phyloP scores from a whole-genome alignment of 2,888 invertebrate genomes.

The Plemyria rubiginata region DNA sequence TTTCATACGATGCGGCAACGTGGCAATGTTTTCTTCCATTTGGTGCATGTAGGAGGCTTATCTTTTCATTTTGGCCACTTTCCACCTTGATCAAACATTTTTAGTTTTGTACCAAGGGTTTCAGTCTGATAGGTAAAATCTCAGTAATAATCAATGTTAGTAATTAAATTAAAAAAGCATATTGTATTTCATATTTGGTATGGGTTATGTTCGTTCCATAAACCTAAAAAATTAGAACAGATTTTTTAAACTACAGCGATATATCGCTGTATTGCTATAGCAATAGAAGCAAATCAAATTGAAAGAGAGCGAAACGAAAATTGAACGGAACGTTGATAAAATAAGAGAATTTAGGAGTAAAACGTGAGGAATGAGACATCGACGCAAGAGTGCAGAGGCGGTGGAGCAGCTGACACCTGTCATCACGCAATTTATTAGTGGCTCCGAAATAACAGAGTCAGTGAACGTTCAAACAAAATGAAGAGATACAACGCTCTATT shows the following conservation, averaged over 20 bases:
- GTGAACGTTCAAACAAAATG: conserved; percentile 82
- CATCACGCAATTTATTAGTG: conserved; percentile 84
- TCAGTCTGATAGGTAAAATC: too few species aligned
- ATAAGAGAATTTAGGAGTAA: conserved; percentile 83
- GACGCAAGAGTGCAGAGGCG: conserved; percentile 85
- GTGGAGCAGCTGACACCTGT: conserved; percentile 84
- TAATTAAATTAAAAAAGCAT: not conserved
- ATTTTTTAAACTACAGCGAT: conserved; percentile 63
- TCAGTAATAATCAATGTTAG: too few species aligned
- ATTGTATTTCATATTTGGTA: not conserved
- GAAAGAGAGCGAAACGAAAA: conserved; percentile 78
- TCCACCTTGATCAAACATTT: too few species aligned
- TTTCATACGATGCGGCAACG: too few species aligned
- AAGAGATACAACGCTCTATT: conserved; percentile 81
- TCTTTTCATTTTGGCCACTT: too few species aligned
- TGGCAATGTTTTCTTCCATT: too few species aligned
- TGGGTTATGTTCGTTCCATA: not conserved
- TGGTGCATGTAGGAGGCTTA: too few species aligned
- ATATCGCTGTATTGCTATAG: too few species aligned
- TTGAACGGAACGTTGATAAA: conserved; percentile 83
- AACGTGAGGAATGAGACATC: conserved; percentile 84
- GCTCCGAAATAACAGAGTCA: conserved; percentile 83
- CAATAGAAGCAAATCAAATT: conserved; percentile 74
- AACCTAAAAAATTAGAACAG: conserved; percentile 14
- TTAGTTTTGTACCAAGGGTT: too few species aligned